Evolutionary conservation across 2,888 invertebrate genomes (phyloP).

Genomic region (Hesperia comma): DNA sequence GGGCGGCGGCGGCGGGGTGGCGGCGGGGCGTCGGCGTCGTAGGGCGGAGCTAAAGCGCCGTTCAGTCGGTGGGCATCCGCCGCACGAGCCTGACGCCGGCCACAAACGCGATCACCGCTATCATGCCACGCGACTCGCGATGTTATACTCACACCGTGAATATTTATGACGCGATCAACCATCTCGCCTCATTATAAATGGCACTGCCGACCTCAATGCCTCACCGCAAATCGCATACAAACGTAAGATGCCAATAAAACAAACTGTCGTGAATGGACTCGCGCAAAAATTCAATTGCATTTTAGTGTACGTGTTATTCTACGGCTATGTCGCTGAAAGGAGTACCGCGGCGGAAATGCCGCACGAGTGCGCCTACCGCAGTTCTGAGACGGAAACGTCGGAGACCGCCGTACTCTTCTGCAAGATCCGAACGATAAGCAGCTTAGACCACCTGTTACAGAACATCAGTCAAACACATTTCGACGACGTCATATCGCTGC

Average conservation of each 20-base stretch:
- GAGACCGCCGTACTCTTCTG: slow-evolving; percentile 86
- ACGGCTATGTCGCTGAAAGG: slow-evolving; percentile 72
- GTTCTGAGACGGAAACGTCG: slow-evolving; percentile 82
- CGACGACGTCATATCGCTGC: slow-evolving; percentile 86
- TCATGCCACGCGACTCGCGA: slow-evolving; percentile 77
- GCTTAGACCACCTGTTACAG: slow-evolving; percentile 86
- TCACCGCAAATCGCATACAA: slow-evolving; percentile 64
- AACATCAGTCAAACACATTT: slow-evolving; percentile 87
- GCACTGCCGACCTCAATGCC: slow-evolving; percentile 71
- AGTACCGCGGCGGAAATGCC: slow-evolving; percentile 81
- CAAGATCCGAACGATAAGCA: slow-evolving; percentile 88
- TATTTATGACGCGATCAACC: slow-evolving; percentile 78
- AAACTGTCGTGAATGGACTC: slow-evolving; percentile 74
- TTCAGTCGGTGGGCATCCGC: slow-evolving; percentile 82
- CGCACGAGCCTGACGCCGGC: slow-evolving; percentile 64
- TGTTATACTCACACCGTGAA: slow-evolving; percentile 68
- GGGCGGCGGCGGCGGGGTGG: slow-evolving; percentile 56
- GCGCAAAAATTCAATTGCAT: slow-evolving; percentile 78
- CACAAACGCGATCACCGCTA: slow-evolving; percentile 53
- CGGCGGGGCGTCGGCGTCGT: slow-evolving; percentile 67
- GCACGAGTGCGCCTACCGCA: slow-evolving; percentile 88
- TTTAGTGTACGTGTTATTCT: slow-evolving; percentile 81
- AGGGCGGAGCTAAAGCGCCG: slow-evolving; percentile 74
- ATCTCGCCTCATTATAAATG: slow-evolving; percentile 74
- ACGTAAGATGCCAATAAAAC: slow-evolving; percentile 80